Conservation (phyloP, 2,797 vertebrate species). For the Cyprinodon diabolis region DNA sequence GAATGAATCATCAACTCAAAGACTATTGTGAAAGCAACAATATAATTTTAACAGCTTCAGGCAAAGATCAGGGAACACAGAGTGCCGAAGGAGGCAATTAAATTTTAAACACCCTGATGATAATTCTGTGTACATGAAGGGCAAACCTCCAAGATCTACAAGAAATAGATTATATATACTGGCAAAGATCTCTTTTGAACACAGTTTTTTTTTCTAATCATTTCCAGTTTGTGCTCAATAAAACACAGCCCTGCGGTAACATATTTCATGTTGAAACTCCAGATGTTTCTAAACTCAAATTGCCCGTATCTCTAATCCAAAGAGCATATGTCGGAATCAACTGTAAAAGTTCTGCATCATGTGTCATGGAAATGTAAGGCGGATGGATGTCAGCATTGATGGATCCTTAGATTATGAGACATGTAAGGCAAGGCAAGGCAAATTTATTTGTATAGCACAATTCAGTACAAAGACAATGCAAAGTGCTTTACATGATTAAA, state of each 20-base stretch:
- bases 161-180: background rate
- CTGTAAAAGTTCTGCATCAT: background rate
- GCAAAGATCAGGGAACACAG: slow-evolving; percentile 27
- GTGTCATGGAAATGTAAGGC: background rate
- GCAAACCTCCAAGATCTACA: slow-evolving; percentile 12
- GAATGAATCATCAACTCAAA: slow-evolving; percentile 45
- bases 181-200: slow-evolving; percentile 8
- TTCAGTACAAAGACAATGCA: too few relatives aligned
- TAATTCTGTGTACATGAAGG: slow-evolving; percentile 17
- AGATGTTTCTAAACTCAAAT: background rate
- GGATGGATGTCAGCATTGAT: background rate
- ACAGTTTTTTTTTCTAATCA: slow-evolving; percentile 6
- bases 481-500: too few relatives aligned
- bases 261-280: background rate
- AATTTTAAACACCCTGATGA: slow-evolving; percentile 20
- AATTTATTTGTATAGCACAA: too few relatives aligned
- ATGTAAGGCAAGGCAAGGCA: too few relatives aligned
- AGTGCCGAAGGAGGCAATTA: slow-evolving; percentile 30
- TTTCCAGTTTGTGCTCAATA: background rate
- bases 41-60: slow-evolving; percentile 42
- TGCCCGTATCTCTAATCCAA: background rate
- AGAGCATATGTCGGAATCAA: background rate
- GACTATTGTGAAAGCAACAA: slow-evolving; percentile 47
- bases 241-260: background rate
- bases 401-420: background rate